Evolutionary conservation across 2,797 vertebrate genomes (phyloP), one percentile per base, ranked within the genome.

Genomic region (Aldrovandia affinis): DNA sequence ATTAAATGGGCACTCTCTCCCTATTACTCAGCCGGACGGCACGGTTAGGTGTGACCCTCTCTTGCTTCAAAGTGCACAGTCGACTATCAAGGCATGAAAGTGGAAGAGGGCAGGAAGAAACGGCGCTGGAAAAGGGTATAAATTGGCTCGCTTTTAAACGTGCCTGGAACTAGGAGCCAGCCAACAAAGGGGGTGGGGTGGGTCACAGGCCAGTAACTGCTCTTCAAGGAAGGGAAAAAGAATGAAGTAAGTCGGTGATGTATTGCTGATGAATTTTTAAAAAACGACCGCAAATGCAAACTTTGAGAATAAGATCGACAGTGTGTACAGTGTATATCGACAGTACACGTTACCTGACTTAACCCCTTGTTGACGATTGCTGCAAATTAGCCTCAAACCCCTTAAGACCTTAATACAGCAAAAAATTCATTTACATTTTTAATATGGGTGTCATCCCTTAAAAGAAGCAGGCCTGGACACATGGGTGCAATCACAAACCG

Each of bases 1-100:
- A 83, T 55, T 59, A 79, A 55, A 80, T 22, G 28, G 50, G 44
- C 54, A 7, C 88, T 91, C 83, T 82, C 87, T 86, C 83, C 89
- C 84, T 78, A 88, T 95, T 94, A 93, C 92, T 94, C 92, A 91
- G 93, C 92, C 91, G 88, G 80, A 77, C 88, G 79, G 89, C 84
- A 88, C 90, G 91, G 92, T 91, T 88, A 88, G 86, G 84, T 82
- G 89, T 89, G 90, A 91, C 89, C 87, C 81, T 79, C 86, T 86
- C 42, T 36, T 63, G 88, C 61, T 87, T 85, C 82, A 79, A 86
- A 86, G 86, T 82, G 83, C 88, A 28, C 80, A 80, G 83, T 73
- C 85, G 83, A 89, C 78, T 90, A 91, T 92, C 87, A 88, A 89
- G 93, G 89, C 93, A 92, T 86, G 90, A 92, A 89, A 78, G 81